phyloP scores from a whole-genome alignment of 2,888 invertebrate species.

The Arge pagana region DNA sequence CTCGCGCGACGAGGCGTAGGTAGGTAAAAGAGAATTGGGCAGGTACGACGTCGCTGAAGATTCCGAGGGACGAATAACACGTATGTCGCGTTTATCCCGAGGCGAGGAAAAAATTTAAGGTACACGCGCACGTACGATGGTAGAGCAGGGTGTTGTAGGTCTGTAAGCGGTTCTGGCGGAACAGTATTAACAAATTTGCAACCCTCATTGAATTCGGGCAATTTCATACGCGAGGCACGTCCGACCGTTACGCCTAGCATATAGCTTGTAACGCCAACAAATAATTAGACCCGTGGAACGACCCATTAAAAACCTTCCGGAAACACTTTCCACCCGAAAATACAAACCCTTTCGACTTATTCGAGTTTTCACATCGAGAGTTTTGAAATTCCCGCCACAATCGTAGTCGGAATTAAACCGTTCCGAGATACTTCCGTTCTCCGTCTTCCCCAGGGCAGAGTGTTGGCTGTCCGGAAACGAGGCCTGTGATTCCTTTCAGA shows the following conservation, averaged over 20 bases:
- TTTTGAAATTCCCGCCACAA: slow-evolving; percentile 14
- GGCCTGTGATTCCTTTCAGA: no score
- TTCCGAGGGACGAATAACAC: no score
- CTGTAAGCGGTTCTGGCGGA: slow-evolving; percentile 8
- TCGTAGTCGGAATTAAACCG: slow-evolving; percentile 13
- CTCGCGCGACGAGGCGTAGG: no score
- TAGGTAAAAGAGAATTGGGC: no score
- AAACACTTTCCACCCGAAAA: slow-evolving; percentile 36
- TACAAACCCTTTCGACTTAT: slow-evolving; percentile 16
- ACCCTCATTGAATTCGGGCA: slow-evolving; percentile 30
- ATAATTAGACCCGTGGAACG: slow-evolving; percentile 40
- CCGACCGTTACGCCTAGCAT: slow-evolving; percentile 34
- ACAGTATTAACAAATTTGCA: slow-evolving; percentile 36
- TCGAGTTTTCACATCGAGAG: slow-evolving; percentile 19
- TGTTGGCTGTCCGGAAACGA: not conserved
- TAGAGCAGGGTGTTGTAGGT: not conserved
- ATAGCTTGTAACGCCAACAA: slow-evolving; percentile 37
- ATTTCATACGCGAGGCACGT: slow-evolving; percentile 37
- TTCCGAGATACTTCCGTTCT: not conserved
- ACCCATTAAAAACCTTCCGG: slow-evolving; percentile 41
- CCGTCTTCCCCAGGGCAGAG: not conserved
- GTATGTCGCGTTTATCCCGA: no score
- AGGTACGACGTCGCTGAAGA: no score
- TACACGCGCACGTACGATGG: not conserved
- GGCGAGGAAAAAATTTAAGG: no score